Percentiles rank a stretch among this genome's conserved stretches.
Evolutionary conservation across 1,140 invertebrate genomes (phyloP).

Genomic region (Tyrophagus putrescentiae): DNA sequence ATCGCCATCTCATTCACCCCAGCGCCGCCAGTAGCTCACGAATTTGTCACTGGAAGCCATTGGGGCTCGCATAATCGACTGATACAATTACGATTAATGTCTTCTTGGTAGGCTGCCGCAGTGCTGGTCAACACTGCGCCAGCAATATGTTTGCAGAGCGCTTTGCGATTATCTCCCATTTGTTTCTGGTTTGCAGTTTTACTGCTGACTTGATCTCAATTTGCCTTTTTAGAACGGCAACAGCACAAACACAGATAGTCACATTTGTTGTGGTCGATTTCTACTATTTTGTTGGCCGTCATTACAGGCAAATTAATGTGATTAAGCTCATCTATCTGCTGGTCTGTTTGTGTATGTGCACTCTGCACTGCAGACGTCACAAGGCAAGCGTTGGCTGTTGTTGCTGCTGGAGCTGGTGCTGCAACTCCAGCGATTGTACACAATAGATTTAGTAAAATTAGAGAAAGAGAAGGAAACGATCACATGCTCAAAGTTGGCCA

Average conservation of each 20-base stretch:
- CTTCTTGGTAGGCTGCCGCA: not conserved
- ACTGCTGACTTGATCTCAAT: too few species aligned
- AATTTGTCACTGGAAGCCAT: constrained; percentile 5
- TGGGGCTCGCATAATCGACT: constrained; percentile 2
- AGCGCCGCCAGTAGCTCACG: too few species aligned
- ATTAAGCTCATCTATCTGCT: constrained; percentile 7
- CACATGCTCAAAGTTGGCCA: too few species aligned
- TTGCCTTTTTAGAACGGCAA: not conserved
- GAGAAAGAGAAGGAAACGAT: too few species aligned
- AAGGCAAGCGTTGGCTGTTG: not conserved
- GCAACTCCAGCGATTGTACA: not conserved
- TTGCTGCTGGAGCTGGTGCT: not conserved
- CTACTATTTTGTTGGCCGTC: not conserved
- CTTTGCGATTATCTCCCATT: constrained; percentile 4
- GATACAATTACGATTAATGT: constrained; percentile 16
- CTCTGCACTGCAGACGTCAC: too few species aligned
- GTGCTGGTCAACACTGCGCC: not conserved
- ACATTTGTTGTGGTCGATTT: constrained; percentile 2
- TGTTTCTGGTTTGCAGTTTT: not conserved
- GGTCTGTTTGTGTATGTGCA: not conserved
- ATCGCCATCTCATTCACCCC: too few species aligned
- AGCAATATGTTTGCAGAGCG: not conserved
- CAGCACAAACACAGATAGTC: not conserved
- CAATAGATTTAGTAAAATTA: not conserved
- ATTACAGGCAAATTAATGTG: constrained; percentile 16